Evolutionary conservation across 1,140 invertebrate species (phyloP).

Genomic region (Eufriesea mexicana): DNA sequence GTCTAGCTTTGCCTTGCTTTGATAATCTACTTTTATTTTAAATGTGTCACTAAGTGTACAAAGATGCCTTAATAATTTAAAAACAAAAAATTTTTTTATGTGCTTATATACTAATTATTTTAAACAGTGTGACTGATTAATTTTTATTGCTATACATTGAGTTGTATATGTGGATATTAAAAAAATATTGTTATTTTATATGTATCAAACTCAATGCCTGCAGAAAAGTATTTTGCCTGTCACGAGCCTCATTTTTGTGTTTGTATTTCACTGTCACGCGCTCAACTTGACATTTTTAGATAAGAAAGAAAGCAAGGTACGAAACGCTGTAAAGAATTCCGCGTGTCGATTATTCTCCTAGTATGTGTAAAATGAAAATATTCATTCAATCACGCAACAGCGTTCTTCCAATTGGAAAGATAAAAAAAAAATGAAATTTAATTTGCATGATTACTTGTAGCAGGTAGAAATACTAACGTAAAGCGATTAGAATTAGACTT

Average conservation of each 20-base stretch:
- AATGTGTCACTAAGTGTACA: no score
- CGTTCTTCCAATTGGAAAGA: no score
- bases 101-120: neutral
- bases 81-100: no score
- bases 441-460: no score
- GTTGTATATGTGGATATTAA: no score
- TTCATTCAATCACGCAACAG: neutral
- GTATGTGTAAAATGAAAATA: neutral
- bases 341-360: neutral
- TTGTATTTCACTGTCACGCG: neutral
- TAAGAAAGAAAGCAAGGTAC: conserved; percentile 1
- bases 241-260: neutral
- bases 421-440: no score
- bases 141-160: neutral
- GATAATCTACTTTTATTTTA: neutral
- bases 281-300: neutral
- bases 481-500: neutral
- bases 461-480: no score
- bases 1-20: neutral
- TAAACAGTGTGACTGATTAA: neutral
- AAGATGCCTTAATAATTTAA: no score
- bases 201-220: neutral
- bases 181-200: no score
- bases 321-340: neutral
- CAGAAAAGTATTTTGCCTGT: neutral